These are phyloP conservation scores for Augochlora pura DNA, from an alignment of 1,140 invertebrate genomes.

Conservation along the genomic window DNA sequence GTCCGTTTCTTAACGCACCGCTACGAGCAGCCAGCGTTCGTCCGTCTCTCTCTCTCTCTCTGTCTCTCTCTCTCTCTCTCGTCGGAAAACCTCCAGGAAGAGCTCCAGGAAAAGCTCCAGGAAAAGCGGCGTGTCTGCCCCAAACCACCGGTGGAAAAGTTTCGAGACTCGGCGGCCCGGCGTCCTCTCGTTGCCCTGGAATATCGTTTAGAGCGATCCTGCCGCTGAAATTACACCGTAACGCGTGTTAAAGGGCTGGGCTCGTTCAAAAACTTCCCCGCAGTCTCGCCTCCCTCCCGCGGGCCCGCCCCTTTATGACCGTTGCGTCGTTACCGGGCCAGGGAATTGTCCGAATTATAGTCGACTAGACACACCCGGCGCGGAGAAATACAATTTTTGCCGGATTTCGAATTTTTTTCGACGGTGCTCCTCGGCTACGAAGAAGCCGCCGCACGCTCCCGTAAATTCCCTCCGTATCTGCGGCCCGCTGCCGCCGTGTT, in stretches of 20 bases:
- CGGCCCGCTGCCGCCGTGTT: no score
- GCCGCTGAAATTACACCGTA: constrained; percentile 68
- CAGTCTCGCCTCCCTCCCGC: constrained; percentile 42
- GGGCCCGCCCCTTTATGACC: constrained; percentile 22
- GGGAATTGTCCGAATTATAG: constrained; percentile 18
- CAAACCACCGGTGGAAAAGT: constrained; percentile 66
- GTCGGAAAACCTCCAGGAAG: no score
- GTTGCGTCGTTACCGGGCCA: background rate
- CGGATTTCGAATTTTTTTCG: background rate
- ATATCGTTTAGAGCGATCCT: constrained; percentile 67
- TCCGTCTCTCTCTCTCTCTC: no score
- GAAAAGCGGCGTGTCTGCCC: background rate
- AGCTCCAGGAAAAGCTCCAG: no score
- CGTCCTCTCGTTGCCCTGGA: constrained; percentile 61
- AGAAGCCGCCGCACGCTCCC: background rate
- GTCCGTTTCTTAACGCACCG: constrained; percentile 49
- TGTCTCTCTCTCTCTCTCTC: no score
- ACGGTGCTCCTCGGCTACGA: background rate
- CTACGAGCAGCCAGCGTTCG: no score
- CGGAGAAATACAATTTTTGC: background rate
- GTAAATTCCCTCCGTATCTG: background rate
- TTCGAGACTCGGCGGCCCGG: constrained; percentile 73
- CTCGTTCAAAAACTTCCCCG: constrained; percentile 51
- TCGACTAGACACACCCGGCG: constrained; percentile 8
- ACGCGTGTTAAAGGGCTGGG: constrained; percentile 65